These are phyloP conservation scores for Remorina albescens DNA, from an alignment of 2,797 vertebrate genomes.

Conservation along the genomic window DNA sequence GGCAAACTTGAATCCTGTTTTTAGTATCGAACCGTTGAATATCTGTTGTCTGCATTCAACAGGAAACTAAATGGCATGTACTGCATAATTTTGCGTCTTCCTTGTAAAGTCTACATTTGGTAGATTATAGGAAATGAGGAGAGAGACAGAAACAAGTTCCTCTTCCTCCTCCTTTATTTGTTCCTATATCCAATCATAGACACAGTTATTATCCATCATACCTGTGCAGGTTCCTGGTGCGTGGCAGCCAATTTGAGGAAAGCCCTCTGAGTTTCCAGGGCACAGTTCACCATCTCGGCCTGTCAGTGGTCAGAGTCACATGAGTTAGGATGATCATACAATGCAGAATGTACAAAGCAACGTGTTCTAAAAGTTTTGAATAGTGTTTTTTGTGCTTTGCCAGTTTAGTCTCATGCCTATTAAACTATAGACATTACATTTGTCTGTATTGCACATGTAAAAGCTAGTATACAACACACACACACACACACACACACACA, in stretches of 20 bases:
- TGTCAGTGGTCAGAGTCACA: slow-evolving; percentile 68
- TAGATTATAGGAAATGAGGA: slow-evolving; percentile 10
- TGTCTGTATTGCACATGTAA: slow-evolving; percentile 19
- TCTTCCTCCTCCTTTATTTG: no score
- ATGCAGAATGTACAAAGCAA: background rate
- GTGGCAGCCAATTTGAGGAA: slow-evolving; percentile 91
- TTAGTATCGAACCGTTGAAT: background rate
- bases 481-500: slow-evolving; percentile 19
- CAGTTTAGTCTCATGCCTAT: background rate
- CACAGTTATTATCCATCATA: slow-evolving; percentile 58
- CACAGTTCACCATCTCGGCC: slow-evolving; percentile 93
- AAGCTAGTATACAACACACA: slow-evolving; percentile 5
- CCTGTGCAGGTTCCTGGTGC: slow-evolving; percentile 93
- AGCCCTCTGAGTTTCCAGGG: slow-evolving; percentile 90
- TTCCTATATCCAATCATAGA: no score
- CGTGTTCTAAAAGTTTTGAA: background rate
- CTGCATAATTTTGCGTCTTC: background rate
- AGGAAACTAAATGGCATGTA: background rate
- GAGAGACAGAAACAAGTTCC: no score
- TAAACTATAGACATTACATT: slow-evolving; percentile 23
- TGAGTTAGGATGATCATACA: slow-evolving; percentile 3
- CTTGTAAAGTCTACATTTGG: background rate
- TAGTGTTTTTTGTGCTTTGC: background rate
- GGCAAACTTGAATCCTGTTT: background rate
- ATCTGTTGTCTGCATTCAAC: background rate